Evolutionary conservation across 2,888 invertebrate genomes (phyloP), one percentile per base, ranked within the genome.

Genomic region (Blastobasis adustella): DNA sequence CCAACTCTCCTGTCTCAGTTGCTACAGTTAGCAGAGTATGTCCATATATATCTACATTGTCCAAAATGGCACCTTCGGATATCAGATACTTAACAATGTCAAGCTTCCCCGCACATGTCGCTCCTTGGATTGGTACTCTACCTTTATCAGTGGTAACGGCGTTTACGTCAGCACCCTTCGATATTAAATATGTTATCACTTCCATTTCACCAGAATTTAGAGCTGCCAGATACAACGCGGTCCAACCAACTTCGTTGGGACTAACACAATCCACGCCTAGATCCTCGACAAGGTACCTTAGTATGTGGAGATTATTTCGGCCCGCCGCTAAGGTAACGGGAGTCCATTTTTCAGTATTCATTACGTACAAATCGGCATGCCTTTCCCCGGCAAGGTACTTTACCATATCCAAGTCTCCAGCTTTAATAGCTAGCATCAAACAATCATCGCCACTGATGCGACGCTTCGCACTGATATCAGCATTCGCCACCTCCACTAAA

Each of bases 221-320:
- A 36, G 51, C 37, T 4, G 51, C 48, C 23, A 44, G 37, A n/a
- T 51, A 42, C 41, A 51, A 40, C 5, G 48, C 37, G n/a, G 51
- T 51, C 42, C 41, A 47, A 5, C 50, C 47, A 47, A 38, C 3
- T 38, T 38, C 3, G 7, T 45, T 45, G 5, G 8, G 43, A n/a
- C 9, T 9, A 2, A 47, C 7, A 7, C n/a, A 36, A 39, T 44
- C 37, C n/a, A 40, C 8, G 8, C 42, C 10, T 6, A 46, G 10
- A 8, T 50, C 46, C 9, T 50, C 50, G 10, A 50, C 50, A 42
- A 50, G 47, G 45, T 51, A 51, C 37, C 48, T 48, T 4, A 51
- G 40, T 6, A 48, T 23, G 5, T 51, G 40, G 5, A 51, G 10
- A 48, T 51, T 39, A 10, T n/a, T 38, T n/a, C 0, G 1, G 4